These are phyloP conservation scores for Calosoma granatense DNA, from an alignment of 1,140 invertebrate species.

Conservation along the genomic window DNA sequence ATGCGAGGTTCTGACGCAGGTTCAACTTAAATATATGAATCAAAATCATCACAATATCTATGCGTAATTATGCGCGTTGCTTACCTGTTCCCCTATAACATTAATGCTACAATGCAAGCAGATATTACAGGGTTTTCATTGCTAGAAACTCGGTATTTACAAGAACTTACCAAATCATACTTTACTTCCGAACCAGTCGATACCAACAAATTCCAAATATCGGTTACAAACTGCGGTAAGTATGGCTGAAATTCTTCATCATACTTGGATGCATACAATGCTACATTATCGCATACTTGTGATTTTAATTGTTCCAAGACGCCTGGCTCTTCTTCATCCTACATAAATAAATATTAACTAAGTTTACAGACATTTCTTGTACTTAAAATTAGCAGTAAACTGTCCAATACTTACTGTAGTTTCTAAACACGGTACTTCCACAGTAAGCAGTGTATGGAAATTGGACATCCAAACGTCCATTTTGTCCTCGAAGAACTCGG, in stretches of 20 bases:
- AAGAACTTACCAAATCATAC: slow-evolving; percentile 85
- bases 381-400: slow-evolving; percentile 10
- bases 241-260: slow-evolving; percentile 91
- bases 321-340: slow-evolving; percentile 82
- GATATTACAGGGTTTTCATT: too few species aligned
- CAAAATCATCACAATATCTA: too few species aligned
- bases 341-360: slow-evolving; percentile 17
- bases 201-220: slow-evolving; percentile 84
- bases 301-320: slow-evolving; percentile 85
- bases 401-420: slow-evolving; percentile 42
- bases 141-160: too few species aligned
- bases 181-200: slow-evolving; percentile 76
- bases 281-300: slow-evolving; percentile 92
- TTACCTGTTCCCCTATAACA: too few species aligned
- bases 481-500: slow-evolving; percentile 98
- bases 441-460: slow-evolving; percentile 70
- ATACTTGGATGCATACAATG: slow-evolving; percentile 93
- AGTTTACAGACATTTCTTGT: slow-evolving; percentile 1
- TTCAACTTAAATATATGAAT: not conserved
- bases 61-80: too few species aligned
- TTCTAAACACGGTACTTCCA: slow-evolving; percentile 64
- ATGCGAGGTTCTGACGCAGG: not conserved
- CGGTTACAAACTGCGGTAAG: slow-evolving; percentile 81
- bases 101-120: too few species aligned
- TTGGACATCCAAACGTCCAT: slow-evolving; percentile 90